Percentiles rank a stretch among this genome's conserved stretches.
Conservation (phyloP, 1,140 invertebrate genomes). For the Drosophila orena region DNA sequence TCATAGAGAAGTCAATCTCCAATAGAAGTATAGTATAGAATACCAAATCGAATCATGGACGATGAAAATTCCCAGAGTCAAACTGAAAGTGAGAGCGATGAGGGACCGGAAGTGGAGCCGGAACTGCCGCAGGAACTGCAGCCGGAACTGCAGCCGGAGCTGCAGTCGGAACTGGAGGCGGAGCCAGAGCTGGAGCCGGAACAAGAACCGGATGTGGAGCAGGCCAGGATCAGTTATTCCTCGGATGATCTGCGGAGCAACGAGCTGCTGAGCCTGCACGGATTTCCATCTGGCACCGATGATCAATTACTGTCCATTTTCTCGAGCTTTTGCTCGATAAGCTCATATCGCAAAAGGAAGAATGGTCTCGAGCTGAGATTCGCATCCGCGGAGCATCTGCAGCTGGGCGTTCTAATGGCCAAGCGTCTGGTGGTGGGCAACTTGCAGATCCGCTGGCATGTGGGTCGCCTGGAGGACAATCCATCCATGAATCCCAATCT, state of each 20-base stretch:
- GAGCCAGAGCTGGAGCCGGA: no score
- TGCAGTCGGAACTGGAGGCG: no score
- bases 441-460: conserved; percentile 25
- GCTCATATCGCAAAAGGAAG: neutral
- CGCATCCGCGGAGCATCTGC: conserved; percentile 16
- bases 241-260: neutral
- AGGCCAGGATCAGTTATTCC: neutral
- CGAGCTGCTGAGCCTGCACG: conserved; percentile 31
- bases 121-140: no score
- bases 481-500: neutral
- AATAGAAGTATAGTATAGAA: no score
- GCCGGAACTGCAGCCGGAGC: no score
- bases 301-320: conserved; percentile 18
- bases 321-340: conserved; percentile 13
- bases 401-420: conserved; percentile 21
- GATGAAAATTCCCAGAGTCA: conserved; percentile 1
- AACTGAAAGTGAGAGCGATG: neutral
- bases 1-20: neutral
- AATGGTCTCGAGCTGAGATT: conserved; percentile 26
- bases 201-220: conserved; percentile 15
- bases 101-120: no score
- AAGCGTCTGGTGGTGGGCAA: conserved; percentile 21
- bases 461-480: conserved; percentile 4
- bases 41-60: neutral
- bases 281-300: conserved; percentile 11